Conservation (phyloP, 2,113 vertebrate genomes). For the Macrotus californicus region DNA sequence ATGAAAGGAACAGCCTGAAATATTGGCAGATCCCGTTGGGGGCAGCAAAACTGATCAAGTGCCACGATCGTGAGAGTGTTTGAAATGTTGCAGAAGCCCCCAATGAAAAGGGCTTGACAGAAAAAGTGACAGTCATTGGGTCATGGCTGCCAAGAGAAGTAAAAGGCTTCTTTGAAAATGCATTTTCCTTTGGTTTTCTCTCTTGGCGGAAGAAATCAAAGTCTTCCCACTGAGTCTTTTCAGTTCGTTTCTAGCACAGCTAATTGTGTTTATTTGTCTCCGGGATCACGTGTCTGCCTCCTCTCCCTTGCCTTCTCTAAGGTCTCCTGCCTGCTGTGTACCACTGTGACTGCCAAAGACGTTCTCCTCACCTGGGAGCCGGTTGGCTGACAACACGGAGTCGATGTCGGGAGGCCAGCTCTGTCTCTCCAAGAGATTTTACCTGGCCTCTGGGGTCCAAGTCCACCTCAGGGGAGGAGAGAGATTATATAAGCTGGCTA, state of each 20-base stretch:
- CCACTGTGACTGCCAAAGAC: slow-evolving; percentile 33
- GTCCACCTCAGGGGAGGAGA: background rate
- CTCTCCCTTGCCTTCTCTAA: slow-evolving; percentile 39
- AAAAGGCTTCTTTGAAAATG: slow-evolving; percentile 36
- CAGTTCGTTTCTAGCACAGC: slow-evolving; percentile 47
- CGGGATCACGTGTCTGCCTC: slow-evolving; percentile 36
- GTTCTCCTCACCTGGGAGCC: slow-evolving; percentile 47
- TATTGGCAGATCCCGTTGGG: background rate
- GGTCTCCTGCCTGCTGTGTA: slow-evolving; percentile 44
- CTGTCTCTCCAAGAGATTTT: slow-evolving; percentile 21
- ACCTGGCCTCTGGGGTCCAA: background rate
- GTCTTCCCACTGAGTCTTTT: slow-evolving; percentile 50
- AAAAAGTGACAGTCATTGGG: background rate
- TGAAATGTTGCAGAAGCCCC: slow-evolving; percentile 12
- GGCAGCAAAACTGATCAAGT: background rate
- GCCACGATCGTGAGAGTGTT: slow-evolving; percentile 5
- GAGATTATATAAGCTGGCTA: background rate
- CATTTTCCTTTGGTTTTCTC: slow-evolving; percentile 38
- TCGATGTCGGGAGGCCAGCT: background rate
- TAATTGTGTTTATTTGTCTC: slow-evolving; percentile 61
- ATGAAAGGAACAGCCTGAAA: slow-evolving; percentile 12
- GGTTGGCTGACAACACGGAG: slow-evolving; percentile 44
- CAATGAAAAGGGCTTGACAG: background rate
- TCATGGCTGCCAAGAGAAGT: background rate
- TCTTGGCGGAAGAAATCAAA: slow-evolving; percentile 27